Evolutionary conservation across 2,797 vertebrate species (phyloP).

Genomic region (Rousettus madagascariensis): DNA sequence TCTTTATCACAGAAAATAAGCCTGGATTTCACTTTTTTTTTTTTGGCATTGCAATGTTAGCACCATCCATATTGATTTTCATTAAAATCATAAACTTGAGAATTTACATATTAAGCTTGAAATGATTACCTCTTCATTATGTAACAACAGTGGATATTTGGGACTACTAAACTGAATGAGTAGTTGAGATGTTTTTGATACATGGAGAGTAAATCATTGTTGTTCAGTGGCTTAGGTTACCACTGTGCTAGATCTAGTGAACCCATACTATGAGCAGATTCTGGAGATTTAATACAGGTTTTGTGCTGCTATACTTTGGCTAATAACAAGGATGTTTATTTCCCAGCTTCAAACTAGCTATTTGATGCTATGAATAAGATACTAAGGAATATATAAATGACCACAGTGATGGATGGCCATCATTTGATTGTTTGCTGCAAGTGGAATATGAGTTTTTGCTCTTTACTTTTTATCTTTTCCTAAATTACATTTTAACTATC

Average conservation of each 20-base stretch:
- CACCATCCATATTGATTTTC: background rate
- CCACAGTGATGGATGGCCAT: background rate
- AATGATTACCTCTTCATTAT: background rate
- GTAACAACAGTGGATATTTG: background rate
- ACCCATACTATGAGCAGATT: background rate
- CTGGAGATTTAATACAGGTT: background rate
- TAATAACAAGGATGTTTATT: background rate
- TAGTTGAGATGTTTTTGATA: background rate
- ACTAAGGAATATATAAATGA: background rate
- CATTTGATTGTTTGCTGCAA: background rate
- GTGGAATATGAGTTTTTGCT: background rate
- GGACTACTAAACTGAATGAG: background rate
- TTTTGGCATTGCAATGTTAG: background rate
- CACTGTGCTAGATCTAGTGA: background rate
- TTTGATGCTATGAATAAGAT: background rate
- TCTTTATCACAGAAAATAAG: background rate
- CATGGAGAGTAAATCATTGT: background rate
- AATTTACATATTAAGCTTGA: background rate
- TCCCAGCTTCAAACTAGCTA: background rate
- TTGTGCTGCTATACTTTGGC: background rate
- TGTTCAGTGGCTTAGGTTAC: background rate
- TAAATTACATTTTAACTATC: background rate
- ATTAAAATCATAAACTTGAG: background rate
- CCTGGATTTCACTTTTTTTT: background rate
- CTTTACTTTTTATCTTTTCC: background rate